Percentiles rank a stretch among this genome's conserved stretches.
Conservation (phyloP, 1,140 invertebrate species). For the Scaptodrosophila lebanonensis region DNA sequence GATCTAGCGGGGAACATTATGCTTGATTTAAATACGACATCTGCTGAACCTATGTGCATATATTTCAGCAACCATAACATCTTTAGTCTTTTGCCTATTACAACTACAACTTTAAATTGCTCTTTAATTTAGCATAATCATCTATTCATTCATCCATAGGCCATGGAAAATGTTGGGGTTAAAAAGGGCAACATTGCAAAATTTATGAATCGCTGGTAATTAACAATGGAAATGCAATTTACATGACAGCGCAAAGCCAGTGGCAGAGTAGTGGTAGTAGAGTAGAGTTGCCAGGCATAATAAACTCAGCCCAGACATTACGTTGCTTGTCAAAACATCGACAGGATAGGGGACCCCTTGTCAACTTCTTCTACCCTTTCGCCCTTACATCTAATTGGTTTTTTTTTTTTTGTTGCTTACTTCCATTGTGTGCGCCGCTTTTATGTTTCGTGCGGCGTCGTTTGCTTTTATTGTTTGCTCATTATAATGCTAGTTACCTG, state of each 20-base stretch:
- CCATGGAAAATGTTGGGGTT: conserved; percentile 7
- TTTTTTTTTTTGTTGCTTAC: conserved; percentile 33
- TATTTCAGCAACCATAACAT: not conserved
- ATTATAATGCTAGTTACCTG: conserved; percentile 59
- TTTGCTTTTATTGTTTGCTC: conserved; percentile 74
- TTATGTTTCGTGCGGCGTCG: conserved; percentile 57
- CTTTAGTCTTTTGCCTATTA: conserved; percentile 4
- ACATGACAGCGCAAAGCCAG: conserved; percentile 38
- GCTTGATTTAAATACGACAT: no score
- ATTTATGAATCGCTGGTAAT: conserved; percentile 66
- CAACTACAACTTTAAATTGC: not conserved
- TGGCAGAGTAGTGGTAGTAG: no score
- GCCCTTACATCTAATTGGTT: conserved; percentile 61
- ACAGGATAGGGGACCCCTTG: conserved; percentile 56
- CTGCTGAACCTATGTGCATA: no score
- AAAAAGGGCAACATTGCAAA: conserved; percentile 39
- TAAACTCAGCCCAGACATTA: conserved; percentile 19
- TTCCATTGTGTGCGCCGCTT: conserved; percentile 26
- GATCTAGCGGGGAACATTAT: no score
- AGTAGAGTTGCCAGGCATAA: conserved; percentile 41
- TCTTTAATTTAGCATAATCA: no score
- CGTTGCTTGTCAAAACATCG: conserved; percentile 58
- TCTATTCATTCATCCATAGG: no score
- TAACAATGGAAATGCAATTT: conserved; percentile 76
- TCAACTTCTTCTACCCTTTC: conserved; percentile 28